Conservation (phyloP, 2,888 invertebrate species). For the Andrena marginata region DNA sequence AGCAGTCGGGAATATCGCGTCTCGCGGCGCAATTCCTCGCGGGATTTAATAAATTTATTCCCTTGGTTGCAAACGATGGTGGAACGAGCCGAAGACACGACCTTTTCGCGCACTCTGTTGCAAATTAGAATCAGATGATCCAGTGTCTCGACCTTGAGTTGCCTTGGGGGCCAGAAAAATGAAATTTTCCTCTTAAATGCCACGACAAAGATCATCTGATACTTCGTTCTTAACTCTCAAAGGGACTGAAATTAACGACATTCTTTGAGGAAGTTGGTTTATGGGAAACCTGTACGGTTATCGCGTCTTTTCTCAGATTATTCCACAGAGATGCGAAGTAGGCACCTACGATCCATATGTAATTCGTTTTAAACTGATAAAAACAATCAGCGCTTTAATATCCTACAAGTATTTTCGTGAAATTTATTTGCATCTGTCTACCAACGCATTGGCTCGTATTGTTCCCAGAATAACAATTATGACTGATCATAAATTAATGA, state of each 20-base stretch:
- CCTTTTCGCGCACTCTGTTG: slow-evolving; percentile 28
- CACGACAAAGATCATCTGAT: not conserved
- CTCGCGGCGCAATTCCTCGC: slow-evolving; percentile 22
- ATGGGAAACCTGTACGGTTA: not conserved
- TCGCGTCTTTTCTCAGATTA: not conserved
- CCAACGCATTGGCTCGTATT: not conserved
- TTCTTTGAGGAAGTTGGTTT: not conserved
- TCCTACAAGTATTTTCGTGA: too few relatives aligned
- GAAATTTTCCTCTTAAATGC: slow-evolving; percentile 36
- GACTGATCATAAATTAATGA: slow-evolving; percentile 14
- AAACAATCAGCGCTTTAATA: too few relatives aligned
- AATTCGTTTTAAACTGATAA: not conserved
- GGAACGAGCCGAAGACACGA: slow-evolving; percentile 20
- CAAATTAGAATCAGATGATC: slow-evolving; percentile 17
- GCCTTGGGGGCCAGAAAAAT: not conserved
- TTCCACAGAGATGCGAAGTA: not conserved
- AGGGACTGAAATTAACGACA: slow-evolving; percentile 8
- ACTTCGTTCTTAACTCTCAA: slow-evolving; percentile 16
- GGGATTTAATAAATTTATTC: slow-evolving; percentile 48
- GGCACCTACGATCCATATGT: not conserved
- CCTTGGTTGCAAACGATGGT: slow-evolving; percentile 23
- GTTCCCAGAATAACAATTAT: slow-evolving; percentile 14
- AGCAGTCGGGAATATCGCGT: not conserved
- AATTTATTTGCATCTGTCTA: not conserved
- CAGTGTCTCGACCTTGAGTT: slow-evolving; percentile 37